phyloP scores from a whole-genome alignment of 2,113 vertebrate species.

The Sturnira hondurensis region DNA sequence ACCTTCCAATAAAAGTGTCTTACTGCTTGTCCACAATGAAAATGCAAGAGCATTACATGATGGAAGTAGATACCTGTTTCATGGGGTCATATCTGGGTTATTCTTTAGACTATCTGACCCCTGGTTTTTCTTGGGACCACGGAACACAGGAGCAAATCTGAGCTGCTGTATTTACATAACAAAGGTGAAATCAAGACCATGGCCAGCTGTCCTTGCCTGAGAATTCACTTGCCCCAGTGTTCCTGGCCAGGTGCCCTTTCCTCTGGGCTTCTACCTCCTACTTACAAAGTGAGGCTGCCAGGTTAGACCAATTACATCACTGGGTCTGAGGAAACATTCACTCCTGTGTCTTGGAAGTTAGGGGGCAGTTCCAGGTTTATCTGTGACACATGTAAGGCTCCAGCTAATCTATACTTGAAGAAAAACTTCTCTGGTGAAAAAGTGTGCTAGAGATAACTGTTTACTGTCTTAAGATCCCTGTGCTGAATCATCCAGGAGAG shows the following conservation, averaged over 20 bases:
- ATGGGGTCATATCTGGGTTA: not conserved
- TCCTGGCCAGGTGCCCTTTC: rapidly evolving
- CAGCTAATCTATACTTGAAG: not conserved
- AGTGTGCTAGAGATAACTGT: rapidly evolving
- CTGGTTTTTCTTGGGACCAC: not conserved
- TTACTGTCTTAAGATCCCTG: not conserved
- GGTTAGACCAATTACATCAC: too few species aligned
- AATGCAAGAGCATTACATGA: not conserved
- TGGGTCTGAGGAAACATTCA: rapidly evolving
- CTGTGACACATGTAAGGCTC: rapidly evolving
- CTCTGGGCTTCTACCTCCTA: not conserved
- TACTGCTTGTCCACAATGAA: not conserved
- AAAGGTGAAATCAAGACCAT: too few species aligned
- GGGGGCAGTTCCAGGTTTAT: rapidly evolving
- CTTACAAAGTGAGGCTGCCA: not conserved
- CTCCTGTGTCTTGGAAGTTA: rapidly evolving
- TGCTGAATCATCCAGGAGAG: not conserved
- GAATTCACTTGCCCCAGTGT: not conserved
- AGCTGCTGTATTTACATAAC: not conserved
- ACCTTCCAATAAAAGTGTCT: too few species aligned
- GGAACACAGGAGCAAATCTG: not conserved
- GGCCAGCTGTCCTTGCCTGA: too few species aligned
- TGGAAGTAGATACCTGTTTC: not conserved
- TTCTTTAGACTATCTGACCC: not conserved
- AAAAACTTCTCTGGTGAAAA: not conserved